These are phyloP conservation scores for Chymomyza procnemis DNA, from an alignment of 2,888 invertebrate genomes.

Conservation along the genomic window DNA sequence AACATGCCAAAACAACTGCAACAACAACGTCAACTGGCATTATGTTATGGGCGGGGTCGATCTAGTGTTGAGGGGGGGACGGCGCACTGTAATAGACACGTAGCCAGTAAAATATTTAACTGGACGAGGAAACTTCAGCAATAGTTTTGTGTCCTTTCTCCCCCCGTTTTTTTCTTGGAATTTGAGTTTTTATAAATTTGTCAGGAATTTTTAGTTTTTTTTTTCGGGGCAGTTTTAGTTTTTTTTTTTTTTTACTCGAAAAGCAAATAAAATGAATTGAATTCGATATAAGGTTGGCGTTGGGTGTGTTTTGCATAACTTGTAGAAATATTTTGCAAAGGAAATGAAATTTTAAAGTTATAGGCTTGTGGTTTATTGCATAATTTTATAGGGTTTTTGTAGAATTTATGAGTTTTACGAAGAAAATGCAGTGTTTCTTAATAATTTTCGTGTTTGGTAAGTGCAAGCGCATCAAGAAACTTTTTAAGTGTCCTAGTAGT, in stretches of 20 bases:
- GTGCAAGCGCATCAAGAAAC: no score
- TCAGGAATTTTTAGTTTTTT: neutral
- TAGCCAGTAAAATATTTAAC: conserved; percentile 25
- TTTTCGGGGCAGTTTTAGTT: neutral
- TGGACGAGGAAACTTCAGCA: neutral
- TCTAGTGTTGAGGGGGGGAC: conserved; percentile 2
- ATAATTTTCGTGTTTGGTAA: no score
- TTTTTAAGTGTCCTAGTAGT: no score
- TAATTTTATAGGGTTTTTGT: no score
- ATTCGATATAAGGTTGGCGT: no score
- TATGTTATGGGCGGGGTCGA: neutral
- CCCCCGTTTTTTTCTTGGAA: neutral
- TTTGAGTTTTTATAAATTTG: neutral
- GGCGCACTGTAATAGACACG: conserved; percentile 27
- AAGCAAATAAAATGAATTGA: neutral
- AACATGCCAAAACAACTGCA: conserved; percentile 69
- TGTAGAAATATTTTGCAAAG: no score
- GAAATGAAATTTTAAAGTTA: no score
- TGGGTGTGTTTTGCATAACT: no score
- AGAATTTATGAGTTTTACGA: no score
- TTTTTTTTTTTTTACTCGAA: neutral
- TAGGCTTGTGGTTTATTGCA: no score
- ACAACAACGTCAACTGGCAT: conserved; percentile 57
- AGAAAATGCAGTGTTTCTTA: no score
- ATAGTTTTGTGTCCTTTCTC: neutral